Percentiles rank a stretch among this genome's conserved stretches.
These are phyloP conservation scores for Bothrops alternatus DNA, from an alignment of 2,797 vertebrate genomes.

Conservation along the genomic window DNA sequence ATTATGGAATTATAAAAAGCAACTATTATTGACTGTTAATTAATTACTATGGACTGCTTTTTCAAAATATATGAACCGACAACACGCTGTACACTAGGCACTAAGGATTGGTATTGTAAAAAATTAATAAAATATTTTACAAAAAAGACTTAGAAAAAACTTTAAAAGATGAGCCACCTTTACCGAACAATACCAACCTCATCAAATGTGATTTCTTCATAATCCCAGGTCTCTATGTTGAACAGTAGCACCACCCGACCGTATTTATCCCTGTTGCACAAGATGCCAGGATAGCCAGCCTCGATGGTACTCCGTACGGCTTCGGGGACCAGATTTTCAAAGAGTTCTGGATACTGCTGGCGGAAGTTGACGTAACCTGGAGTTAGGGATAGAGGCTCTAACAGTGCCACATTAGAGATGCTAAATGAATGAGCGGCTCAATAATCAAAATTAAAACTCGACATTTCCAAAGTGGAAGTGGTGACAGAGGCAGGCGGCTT, in stretches of 20 bases:
- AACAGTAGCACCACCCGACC: slow-evolving; percentile 96
- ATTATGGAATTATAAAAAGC: too few species aligned
- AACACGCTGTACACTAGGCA: too few species aligned
- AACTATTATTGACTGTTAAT: too few species aligned
- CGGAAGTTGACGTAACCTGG: slow-evolving; percentile 92
- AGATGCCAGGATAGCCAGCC: slow-evolving; percentile 90
- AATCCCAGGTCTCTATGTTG: slow-evolving; percentile 98
- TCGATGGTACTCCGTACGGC: slow-evolving; percentile 93
- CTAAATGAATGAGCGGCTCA: too few species aligned
- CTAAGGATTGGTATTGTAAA: too few species aligned
- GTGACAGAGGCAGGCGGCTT: too few species aligned
- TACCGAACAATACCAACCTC: slow-evolving; percentile 75
- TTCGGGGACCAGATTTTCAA: slow-evolving; percentile 87
- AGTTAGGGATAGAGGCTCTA: background rate
- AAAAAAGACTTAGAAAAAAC: background rate
- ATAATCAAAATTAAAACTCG: background rate
- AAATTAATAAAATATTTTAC: too few species aligned
- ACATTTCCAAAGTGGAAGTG: background rate
- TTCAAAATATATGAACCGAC: too few species aligned
- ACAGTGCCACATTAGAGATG: background rate
- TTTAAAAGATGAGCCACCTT: fast-evolving
- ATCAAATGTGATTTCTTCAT: slow-evolving; percentile 96
- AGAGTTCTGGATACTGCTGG: slow-evolving; percentile 92
- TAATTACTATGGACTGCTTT: too few species aligned
- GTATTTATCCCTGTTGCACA: slow-evolving; percentile 87